Evolutionary conservation across 1,140 invertebrate genomes (phyloP), one percentile per base, ranked within the genome.

Genomic region (Heterodera carotae): DNA sequence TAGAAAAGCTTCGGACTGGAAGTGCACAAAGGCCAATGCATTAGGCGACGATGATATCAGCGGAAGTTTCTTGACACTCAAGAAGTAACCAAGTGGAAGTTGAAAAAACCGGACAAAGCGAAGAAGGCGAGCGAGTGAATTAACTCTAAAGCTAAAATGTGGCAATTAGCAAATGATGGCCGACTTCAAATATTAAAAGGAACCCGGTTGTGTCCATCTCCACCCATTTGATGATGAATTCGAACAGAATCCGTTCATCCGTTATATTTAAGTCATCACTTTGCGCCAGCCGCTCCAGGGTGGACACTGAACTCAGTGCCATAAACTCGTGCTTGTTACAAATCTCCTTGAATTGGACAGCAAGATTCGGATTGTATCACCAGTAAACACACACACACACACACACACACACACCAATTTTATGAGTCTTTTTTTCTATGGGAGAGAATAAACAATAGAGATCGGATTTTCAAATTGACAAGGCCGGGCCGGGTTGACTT

Each of bases 221-320:
- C 10, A 76, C 36, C 75, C 75, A 76, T 29, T 76, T 76, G 56
- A 76, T 33, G 53, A 76, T 31, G 62, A 76, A 76, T 25, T 76
- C 75, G 62, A 76, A 76, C 48, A 76, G n/a, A 48, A 43, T 76
- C 48, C 34, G 62, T 69, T 76, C 72, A 15, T 74, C 72, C 27
- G 48, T 25, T 33, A 74, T 27, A 25, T 6, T 62, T 34, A 74
- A 8, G 10, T 74, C 72, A 36, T 74, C 72, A n/a, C 72, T 74
- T n/a, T 59, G 25, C 33, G 53, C 64, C 64, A 74, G 39, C 33
- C 56, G 56, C 64, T 74, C 72, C 27, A 74, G n/a, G 12, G 64
- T 36, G 12, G 25, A 27, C 15, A 64, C 25, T 34, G 72, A 74
- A 31, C 64, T 64, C 27, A 74, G 33, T 6, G 72, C 59, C 33